phyloP scores from a whole-genome alignment of 2,113 vertebrate genomes.

The Python bivittatus region DNA sequence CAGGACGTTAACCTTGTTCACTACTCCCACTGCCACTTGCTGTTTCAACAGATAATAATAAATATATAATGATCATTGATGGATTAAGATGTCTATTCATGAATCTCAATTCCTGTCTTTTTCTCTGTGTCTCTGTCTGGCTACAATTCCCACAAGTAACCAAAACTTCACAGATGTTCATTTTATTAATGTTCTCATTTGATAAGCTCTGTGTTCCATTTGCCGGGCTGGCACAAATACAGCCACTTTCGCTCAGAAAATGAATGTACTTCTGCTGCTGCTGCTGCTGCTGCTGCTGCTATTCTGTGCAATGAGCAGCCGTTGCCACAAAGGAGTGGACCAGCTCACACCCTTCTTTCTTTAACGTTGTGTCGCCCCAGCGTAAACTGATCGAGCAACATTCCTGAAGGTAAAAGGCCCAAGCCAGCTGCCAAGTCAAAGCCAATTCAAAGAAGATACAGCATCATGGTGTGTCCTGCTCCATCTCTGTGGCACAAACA shows the following conservation, averaged over 20 bases:
- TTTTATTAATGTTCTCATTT: constrained; percentile 26
- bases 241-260: background rate
- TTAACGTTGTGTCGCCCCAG: background rate
- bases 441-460: background rate
- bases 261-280: background rate
- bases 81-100: constrained; percentile 31
- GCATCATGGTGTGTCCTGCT: background rate
- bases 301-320: background rate
- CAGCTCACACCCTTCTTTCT: no score
- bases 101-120: constrained; percentile 12
- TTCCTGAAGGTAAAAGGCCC: background rate
- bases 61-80: constrained; percentile 19
- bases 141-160: constrained; percentile 25
- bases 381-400: background rate
- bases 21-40: background rate
- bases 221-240: background rate
- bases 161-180: constrained; percentile 32
- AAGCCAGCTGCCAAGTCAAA: background rate
- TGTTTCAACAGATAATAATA: constrained; percentile 4
- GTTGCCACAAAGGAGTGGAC: background rate
- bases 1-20: background rate
- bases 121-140: background rate
- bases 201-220: constrained; percentile 9
- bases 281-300: background rate
- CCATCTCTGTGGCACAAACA: background rate